These are phyloP conservation scores for Chaetodon trifascialis DNA, from an alignment of 2,113 vertebrate species.

Conservation along the genomic window DNA sequence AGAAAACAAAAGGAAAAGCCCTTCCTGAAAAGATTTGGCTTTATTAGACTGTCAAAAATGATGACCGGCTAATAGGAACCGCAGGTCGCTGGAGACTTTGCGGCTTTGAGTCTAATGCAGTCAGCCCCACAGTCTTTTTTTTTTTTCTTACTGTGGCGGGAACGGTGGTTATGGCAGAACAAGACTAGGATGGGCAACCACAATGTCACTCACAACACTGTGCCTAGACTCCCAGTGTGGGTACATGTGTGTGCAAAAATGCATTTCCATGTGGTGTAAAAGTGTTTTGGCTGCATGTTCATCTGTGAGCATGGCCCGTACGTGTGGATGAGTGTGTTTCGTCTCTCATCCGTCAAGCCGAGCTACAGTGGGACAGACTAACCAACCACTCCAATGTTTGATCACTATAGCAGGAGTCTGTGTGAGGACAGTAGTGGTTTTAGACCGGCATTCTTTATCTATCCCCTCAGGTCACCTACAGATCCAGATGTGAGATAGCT, in stretches of 20 bases:
- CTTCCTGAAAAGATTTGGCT: slow-evolving; percentile 59
- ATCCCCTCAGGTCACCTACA: slow-evolving; percentile 59
- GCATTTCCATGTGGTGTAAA: slow-evolving; percentile 25
- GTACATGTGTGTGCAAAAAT: slow-evolving; percentile 23
- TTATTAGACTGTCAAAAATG: slow-evolving; percentile 77
- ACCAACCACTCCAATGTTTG: slow-evolving; percentile 42
- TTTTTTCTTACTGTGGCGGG: slow-evolving; percentile 28
- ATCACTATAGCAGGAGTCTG: slow-evolving; percentile 30
- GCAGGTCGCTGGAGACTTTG: slow-evolving; percentile 63
- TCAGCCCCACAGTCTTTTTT: slow-evolving; percentile 32
- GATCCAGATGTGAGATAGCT: slow-evolving; percentile 72
- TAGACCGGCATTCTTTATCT: slow-evolving; percentile 38
- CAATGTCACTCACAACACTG: slow-evolving; percentile 64
- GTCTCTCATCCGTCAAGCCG: slow-evolving; percentile 23
- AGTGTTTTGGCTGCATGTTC: background rate
- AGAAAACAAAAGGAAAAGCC: slow-evolving; percentile 69
- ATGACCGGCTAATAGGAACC: slow-evolving; percentile 69
- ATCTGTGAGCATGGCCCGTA: slow-evolving; percentile 20
- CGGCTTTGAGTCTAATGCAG: slow-evolving; percentile 48
- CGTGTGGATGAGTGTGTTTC: slow-evolving; percentile 19
- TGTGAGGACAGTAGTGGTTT: slow-evolving; percentile 43
- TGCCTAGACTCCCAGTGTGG: slow-evolving; percentile 43
- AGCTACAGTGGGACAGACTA: slow-evolving; percentile 16
- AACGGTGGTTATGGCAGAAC: slow-evolving; percentile 48
- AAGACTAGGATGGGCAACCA: slow-evolving; percentile 65